Percentiles rank a stretch among this genome's conserved stretches.
Conservation (phyloP, 2,113 vertebrate species). For the Tachycineta bicolor region DNA sequence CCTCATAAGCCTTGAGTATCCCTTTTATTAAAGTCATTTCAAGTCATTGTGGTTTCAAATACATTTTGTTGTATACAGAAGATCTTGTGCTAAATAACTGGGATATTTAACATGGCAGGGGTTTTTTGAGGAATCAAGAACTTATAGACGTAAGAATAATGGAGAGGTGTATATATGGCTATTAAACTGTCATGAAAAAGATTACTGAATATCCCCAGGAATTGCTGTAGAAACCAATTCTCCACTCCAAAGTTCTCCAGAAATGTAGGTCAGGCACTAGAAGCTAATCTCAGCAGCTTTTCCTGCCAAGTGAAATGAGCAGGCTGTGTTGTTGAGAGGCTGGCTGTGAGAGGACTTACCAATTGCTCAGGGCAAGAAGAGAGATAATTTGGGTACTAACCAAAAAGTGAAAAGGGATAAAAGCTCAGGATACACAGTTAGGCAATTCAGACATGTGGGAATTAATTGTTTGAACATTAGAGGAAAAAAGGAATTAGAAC, state of each 20-base stretch:
- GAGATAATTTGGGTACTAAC: background rate
- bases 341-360: background rate
- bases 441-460: background rate
- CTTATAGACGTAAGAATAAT: background rate
- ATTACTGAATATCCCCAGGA: background rate
- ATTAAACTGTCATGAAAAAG: conserved; percentile 15
- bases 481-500: background rate
- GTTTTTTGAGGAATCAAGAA: background rate
- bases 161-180: background rate
- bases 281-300: background rate
- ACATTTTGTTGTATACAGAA: background rate
- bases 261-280: background rate
- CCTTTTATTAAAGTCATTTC: conserved; percentile 6
- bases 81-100: background rate
- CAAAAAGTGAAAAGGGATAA: background rate
- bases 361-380: background rate
- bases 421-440: background rate
- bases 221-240: background rate
- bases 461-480: background rate
- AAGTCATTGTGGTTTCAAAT: background rate
- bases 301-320: background rate
- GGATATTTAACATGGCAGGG: background rate
- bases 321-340: background rate
- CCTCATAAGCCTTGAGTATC: background rate
- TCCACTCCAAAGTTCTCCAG: background rate